phyloP scores from a whole-genome alignment of 2,888 invertebrate species.

The Eubasilissa splendida region DNA sequence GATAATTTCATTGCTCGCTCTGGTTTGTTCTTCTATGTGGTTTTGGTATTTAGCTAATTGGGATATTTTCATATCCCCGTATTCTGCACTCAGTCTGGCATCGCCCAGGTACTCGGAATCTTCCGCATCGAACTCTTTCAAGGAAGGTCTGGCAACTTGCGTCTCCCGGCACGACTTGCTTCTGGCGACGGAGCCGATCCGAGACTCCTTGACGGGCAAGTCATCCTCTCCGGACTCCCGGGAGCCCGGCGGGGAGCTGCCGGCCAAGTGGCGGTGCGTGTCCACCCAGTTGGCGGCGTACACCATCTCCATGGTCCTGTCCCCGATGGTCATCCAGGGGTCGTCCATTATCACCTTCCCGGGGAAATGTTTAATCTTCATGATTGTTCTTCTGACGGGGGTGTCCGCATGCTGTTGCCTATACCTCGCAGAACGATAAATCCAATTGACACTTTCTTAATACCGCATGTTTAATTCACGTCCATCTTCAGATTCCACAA shows the following conservation, averaged over 20 bases:
- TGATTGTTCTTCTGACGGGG: conserved; percentile 62
- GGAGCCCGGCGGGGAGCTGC: conserved; percentile 64
- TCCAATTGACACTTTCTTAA: neutral
- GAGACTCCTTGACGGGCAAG: conserved; percentile 48
- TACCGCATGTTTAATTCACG: neutral
- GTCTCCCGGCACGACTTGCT: conserved; percentile 70
- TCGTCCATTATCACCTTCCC: conserved; percentile 88
- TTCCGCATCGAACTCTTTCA: conserved; percentile 62
- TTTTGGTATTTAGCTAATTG: conserved; percentile 77
- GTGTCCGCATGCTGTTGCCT: neutral
- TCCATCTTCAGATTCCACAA: neutral
- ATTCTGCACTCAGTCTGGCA: conserved; percentile 64
- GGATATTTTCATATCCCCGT: conserved; percentile 66
- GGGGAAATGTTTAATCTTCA: conserved; percentile 90
- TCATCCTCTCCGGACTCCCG: conserved; percentile 49
- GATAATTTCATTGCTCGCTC: conserved; percentile 72
- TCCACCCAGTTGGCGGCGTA: conserved; percentile 91
- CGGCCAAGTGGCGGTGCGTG: conserved; percentile 74
- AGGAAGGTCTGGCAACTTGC: conserved; percentile 64
- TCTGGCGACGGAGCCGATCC: conserved; percentile 69
- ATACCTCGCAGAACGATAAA: neutral
- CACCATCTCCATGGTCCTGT: conserved; percentile 81
- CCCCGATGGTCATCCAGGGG: conserved; percentile 78
- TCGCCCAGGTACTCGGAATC: conserved; percentile 66
- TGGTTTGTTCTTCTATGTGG: conserved; percentile 72